These are phyloP conservation scores for Ophioninae sp. DNA, from an alignment of 2,888 invertebrate species.

Conservation along the genomic window DNA sequence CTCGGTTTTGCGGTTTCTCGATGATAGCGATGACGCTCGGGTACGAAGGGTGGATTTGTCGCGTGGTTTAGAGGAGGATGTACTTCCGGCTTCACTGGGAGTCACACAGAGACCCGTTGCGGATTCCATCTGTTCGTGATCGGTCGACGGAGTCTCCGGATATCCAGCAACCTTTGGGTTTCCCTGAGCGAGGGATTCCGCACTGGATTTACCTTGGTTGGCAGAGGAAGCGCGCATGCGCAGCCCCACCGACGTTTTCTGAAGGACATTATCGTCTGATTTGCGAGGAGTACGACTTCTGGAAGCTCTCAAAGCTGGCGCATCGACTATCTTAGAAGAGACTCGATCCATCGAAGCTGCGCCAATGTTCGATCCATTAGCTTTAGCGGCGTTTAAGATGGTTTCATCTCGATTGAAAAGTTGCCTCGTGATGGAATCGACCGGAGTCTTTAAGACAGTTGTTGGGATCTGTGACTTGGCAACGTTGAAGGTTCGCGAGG, in stretches of 20 bases:
- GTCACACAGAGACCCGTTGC: slow-evolving; percentile 64
- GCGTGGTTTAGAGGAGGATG: slow-evolving; percentile 60
- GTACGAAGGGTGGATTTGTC: slow-evolving; percentile 58
- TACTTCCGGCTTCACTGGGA: slow-evolving; percentile 67
- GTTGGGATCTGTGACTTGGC: background rate
- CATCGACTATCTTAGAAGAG: background rate
- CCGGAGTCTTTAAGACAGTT: slow-evolving; percentile 7
- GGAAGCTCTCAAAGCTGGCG: slow-evolving; percentile 23
- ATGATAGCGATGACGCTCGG: slow-evolving; percentile 63
- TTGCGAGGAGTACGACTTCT: slow-evolving; percentile 37
- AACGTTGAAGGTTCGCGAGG: slow-evolving; percentile 31
- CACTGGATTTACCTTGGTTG: slow-evolving; percentile 43
- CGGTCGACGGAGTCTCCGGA: slow-evolving; percentile 52
- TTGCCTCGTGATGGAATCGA: slow-evolving; percentile 32
- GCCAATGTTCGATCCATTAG: background rate
- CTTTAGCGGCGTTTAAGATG: background rate
- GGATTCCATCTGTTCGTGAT: slow-evolving; percentile 59
- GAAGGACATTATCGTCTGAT: slow-evolving; percentile 13
- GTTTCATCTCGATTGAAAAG: slow-evolving; percentile 43
- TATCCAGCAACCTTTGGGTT: slow-evolving; percentile 10
- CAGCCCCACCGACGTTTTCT: background rate
- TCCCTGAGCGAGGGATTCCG: slow-evolving; percentile 42
- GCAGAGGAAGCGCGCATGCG: slow-evolving; percentile 30
- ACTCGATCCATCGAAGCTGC: slow-evolving; percentile 1
- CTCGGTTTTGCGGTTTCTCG: slow-evolving; percentile 42